Percentiles rank a stretch among this genome's conserved stretches.
phyloP scores from a whole-genome alignment of 2,888 invertebrate genomes.

The Coelopa pilipes region DNA sequence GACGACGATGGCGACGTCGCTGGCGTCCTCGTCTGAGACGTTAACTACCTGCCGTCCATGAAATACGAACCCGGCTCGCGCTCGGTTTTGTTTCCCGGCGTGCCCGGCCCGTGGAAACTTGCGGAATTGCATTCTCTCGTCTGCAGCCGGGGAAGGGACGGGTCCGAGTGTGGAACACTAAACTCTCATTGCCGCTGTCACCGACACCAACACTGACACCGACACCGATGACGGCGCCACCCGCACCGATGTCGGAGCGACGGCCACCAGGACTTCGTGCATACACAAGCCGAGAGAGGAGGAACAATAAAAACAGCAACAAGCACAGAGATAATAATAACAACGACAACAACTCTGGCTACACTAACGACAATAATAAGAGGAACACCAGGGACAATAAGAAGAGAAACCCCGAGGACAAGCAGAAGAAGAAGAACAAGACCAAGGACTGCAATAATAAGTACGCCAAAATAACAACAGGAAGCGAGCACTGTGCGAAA shows the following conservation, averaged over 20 bases:
- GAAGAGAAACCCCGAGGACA: too few relatives aligned
- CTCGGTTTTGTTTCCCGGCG: constrained; percentile 1
- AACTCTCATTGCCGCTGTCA: constrained; percentile 23
- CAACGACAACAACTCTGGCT: not conserved
- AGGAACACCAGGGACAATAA: too few relatives aligned
- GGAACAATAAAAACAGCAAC: not conserved
- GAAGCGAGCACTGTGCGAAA: not conserved
- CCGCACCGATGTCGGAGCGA: not conserved
- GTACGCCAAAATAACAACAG: too few relatives aligned
- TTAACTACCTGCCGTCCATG: constrained; percentile 1
- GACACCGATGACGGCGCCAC: not conserved
- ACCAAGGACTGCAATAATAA: too few relatives aligned
- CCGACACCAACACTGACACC: not conserved
- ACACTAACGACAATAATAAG: too few relatives aligned
- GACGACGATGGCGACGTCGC: not conserved
- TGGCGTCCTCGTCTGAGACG: not conserved
- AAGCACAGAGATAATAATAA: not conserved
- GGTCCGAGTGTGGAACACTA: constrained; percentile 7
- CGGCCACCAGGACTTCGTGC: too few relatives aligned
- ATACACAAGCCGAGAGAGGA: not conserved
- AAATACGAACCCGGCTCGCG: constrained; percentile 14
- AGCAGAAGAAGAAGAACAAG: too few relatives aligned
- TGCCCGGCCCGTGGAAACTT: not conserved
- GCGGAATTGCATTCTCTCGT: constrained; percentile 1
- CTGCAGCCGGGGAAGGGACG: not conserved